Conservation (phyloP, 2,797 vertebrate species). For the Tenualosa thibaudeaui region DNA sequence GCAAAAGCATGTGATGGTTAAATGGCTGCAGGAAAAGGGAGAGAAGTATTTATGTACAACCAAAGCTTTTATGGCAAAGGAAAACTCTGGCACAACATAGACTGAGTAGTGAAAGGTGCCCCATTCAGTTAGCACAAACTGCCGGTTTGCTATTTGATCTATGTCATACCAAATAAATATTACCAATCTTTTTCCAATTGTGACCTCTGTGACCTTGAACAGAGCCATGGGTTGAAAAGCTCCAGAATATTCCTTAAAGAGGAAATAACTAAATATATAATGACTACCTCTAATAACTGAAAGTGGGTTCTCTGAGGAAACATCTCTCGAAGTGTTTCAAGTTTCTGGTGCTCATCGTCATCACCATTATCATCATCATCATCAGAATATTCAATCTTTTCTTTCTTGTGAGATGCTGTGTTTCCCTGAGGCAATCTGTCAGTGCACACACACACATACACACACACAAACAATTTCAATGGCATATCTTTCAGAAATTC, state of each 20-base stretch:
- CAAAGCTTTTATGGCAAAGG: too few relatives aligned
- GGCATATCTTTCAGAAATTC: not conserved
- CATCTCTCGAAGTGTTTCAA: conserved; percentile 75
- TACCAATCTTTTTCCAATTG: too few relatives aligned
- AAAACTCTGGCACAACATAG: not conserved
- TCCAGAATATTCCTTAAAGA: too few relatives aligned
- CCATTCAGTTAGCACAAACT: too few relatives aligned
- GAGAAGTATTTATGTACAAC: not conserved
- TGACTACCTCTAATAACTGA: conserved; percentile 78
- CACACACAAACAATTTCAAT: not conserved
- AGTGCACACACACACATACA: not conserved
- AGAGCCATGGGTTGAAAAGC: too few relatives aligned
- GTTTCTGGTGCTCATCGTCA: conserved; percentile 58
- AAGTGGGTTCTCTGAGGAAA: conserved; percentile 79
- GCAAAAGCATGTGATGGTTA: not conserved
- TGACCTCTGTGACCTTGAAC: too few relatives aligned
- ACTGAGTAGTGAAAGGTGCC: not conserved
- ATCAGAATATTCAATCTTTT: conserved; percentile 61
- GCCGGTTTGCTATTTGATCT: too few relatives aligned
- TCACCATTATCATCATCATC: conserved; percentile 71
- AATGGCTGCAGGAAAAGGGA: not conserved
- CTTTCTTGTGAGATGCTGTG: not conserved
- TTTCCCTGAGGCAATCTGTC: conserved; percentile 50
- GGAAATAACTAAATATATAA: too few relatives aligned
- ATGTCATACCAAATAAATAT: too few relatives aligned